A percentile compares a stretch with the other conserved stretches of the same genome.
Evolutionary conservation across 2,113 vertebrate species (phyloP).

Genomic region (Octodon degus): DNA sequence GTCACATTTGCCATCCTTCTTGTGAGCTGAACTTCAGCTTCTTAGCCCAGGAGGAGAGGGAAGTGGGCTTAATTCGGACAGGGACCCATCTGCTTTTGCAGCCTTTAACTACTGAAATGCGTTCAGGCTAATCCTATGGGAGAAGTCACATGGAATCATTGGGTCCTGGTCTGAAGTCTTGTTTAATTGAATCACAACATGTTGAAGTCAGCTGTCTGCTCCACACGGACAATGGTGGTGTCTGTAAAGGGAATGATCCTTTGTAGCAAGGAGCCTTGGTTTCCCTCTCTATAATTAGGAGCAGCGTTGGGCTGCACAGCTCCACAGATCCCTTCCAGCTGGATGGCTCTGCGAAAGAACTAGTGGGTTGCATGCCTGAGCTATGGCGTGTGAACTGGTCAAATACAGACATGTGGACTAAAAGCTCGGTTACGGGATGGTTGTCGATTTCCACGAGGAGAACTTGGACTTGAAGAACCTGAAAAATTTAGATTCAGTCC

Average conservation of each 20-base stretch:
- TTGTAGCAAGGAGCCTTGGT: not conserved
- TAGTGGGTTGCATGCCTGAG: not conserved
- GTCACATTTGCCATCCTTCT: not conserved
- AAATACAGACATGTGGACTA: accelerated
- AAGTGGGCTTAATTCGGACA: accelerated
- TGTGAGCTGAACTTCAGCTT: slow-evolving; percentile 6
- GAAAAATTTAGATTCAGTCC: not conserved
- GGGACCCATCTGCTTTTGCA: not conserved
- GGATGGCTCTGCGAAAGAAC: not conserved
- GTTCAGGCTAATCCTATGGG: accelerated
- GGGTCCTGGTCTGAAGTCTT: not conserved
- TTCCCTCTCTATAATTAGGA: not conserved
- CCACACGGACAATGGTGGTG: not conserved
- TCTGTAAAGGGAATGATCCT: not conserved
- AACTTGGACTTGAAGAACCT: not conserved
- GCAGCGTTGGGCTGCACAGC: no score
- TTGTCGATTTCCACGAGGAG: slow-evolving; percentile 10
- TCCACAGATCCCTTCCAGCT: not conserved
- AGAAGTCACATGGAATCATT: not conserved
- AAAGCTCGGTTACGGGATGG: not conserved
- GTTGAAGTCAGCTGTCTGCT: not conserved
- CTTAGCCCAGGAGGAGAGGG: not conserved
- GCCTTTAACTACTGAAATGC: not conserved
- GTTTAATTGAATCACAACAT: not conserved
- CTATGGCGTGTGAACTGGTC: not conserved